Conservation (phyloP, 1,140 invertebrate species). For the Aphidius gifuensis region DNA sequence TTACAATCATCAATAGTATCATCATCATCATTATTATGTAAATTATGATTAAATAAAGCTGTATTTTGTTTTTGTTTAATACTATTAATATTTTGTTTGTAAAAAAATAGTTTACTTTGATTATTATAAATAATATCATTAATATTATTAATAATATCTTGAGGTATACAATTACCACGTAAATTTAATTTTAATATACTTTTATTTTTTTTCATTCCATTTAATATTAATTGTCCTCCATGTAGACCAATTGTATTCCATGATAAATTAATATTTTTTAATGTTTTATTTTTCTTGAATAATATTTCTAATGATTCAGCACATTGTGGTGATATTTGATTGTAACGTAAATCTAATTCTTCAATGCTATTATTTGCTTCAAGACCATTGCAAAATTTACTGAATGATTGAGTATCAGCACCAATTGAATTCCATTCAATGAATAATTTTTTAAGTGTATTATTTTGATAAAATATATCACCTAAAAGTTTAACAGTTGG, state of each 20-base stretch:
- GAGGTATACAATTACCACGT: conserved; percentile 50
- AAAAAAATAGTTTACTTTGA: conserved; percentile 24
- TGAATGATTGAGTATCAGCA: conserved; percentile 39
- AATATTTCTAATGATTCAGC: conserved; percentile 36
- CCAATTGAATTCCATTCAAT: conserved; percentile 52
- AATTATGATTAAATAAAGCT: too few relatives aligned
- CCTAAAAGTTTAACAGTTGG: conserved; percentile 39
- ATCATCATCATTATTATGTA: not conserved
- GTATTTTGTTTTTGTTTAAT: too few relatives aligned
- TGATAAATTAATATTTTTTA: conserved; percentile 44
- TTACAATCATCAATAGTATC: not conserved
- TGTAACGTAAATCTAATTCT: conserved; percentile 49
- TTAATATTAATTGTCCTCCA: conserved; percentile 44
- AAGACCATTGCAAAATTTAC: conserved; percentile 46
- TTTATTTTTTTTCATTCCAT: conserved; percentile 41
- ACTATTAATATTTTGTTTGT: too few relatives aligned
- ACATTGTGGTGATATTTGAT: conserved; percentile 46
- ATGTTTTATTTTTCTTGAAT: conserved; percentile 41
- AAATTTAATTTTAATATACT: conserved; percentile 41
- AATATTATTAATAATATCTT: conserved; percentile 43
- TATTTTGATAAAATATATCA: conserved; percentile 43
- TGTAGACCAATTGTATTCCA: conserved; percentile 51
- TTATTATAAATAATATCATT: conserved; percentile 36
- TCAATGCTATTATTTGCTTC: conserved; percentile 46
- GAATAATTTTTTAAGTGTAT: conserved; percentile 41